Base-by-base conservation (phyloP, 2,113 vertebrate genomes). In the Narcine bancroftii region DNA sequence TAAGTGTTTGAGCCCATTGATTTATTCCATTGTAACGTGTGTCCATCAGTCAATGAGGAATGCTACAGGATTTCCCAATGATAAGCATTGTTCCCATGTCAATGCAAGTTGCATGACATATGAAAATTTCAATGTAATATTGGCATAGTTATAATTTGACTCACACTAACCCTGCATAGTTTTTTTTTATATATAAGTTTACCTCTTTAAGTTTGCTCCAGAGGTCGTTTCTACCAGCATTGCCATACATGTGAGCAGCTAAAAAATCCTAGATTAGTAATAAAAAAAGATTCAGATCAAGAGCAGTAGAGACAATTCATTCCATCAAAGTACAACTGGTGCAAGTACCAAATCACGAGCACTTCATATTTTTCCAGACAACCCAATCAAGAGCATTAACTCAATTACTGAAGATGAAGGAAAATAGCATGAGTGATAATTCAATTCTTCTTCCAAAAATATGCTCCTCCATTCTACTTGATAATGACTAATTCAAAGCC, bases 141-240 rank as follows among this genome's bases (percentile, higher is more conserved):
- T 60, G 81, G n/a, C 81, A 21, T 56, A 7, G n/a, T 36, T 29
- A 69, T 24, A 45, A 26, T 69, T 65, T 21, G 45, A 3, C 66
- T 71, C 65, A 33, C 10, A 42, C 6, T 6, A 47, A 6, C 33
- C 26, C 47, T 24, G 6, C 85, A 89, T 65, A 89, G 26, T 3
- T 47, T 39, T 71, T 33, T 21, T 47, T 42, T 36, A 45, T 47
- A 47, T 47, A 91, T 36, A 26, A 45, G 93, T 92, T 96, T 97
- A 99, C 98, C 98, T 98, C 97, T 93, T 98, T 96, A 71, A 99
- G 92, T 45, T 96, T 98, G 94, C 96, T 97, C 98, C 98, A 99
- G 75, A 99, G 97, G 96, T 99, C 98, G 83, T 98, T 97, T 95
- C 98, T 96, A 93, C 96, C 98, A 75, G 98, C 98, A 93, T 99